Evolutionary conservation across 2,888 invertebrate genomes (phyloP), one percentile per base, ranked within the genome.

Genomic region (Eupithecia exiguata): DNA sequence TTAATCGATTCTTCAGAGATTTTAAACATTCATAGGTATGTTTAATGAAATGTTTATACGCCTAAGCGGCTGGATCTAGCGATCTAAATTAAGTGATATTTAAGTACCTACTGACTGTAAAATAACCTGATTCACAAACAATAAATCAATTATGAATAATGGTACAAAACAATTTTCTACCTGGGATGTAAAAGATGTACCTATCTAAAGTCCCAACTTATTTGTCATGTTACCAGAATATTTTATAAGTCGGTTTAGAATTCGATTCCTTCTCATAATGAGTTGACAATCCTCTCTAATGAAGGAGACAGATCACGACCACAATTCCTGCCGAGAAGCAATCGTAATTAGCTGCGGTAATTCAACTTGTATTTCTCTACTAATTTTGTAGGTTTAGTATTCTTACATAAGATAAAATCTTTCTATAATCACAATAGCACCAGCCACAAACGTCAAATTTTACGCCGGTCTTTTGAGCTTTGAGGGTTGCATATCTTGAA

Each of bases 211-310:
- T 58, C 5, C 25, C 25, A 14, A 58, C 12, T 25, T 58, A 58
- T 21, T 25, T 58, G 58, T 25, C 25, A 58, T 58, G 25, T 25
- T 14, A 25, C 58, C 12, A 25, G 58, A 58, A 58, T 58, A 58
- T 25, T 25, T 21, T 58, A 58, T 25, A 5, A 58, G 21, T 25
- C 58, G 3, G 25, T 58, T 53, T 58, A 35, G 18, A 74, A 72
- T 35, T 40, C 58, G 36, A 70, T 76, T 73, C 63, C 70, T 68
- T 61, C 62, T 74, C 74, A 74, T 77, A 74, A 77, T 53, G 49
- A 68, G 74, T 69, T 67, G 74, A 77, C 73, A 79, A 80, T 73
- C 72, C 71, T 79, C 72, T 70, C 78, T 84, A 81, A 74, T 78
- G 77, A 80, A 79, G 78, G 80, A 78, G 53, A 49, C 43, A 62